Conservation (phyloP, 2,888 invertebrate genomes). For the Ceratothoa steindachneri region DNA sequence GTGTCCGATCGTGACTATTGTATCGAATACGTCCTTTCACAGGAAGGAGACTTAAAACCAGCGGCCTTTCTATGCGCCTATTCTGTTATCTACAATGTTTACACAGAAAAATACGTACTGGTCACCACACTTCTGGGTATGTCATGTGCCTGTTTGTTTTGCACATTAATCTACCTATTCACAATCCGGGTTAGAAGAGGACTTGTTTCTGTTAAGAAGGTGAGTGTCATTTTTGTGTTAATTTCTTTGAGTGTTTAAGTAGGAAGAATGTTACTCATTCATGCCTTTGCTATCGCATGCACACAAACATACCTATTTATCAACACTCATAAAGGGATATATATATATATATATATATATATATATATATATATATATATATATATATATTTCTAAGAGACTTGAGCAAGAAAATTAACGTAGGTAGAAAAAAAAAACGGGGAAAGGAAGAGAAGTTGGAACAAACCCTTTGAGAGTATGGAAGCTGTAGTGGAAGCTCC, state of each 20-base stretch:
- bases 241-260: too few species aligned
- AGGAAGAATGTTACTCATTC: too few species aligned
- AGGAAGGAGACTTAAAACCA: neutral
- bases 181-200: constrained; percentile 34
- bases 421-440: too few species aligned
- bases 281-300: too few species aligned
- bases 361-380: neutral
- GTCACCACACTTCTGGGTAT: constrained; percentile 28
- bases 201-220: constrained; percentile 43
- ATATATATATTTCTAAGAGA: neutral
- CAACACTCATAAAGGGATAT: neutral
- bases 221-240: too few species aligned
- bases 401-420: too few species aligned
- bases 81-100: neutral
- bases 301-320: too few species aligned
- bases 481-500: too few species aligned
- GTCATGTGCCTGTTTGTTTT: constrained; percentile 36
- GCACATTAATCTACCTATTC: constrained; percentile 30
- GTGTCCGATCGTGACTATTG: constrained; percentile 23
- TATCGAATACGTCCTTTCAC: constrained; percentile 24
- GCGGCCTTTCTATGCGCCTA: constrained; percentile 2
- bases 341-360: neutral
- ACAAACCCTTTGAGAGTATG: too few species aligned
- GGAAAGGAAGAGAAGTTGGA: too few species aligned
- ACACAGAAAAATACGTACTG: constrained; percentile 31